phyloP scores from a whole-genome alignment of 2,888 invertebrate genomes.

The Parelbella ahira region DNA sequence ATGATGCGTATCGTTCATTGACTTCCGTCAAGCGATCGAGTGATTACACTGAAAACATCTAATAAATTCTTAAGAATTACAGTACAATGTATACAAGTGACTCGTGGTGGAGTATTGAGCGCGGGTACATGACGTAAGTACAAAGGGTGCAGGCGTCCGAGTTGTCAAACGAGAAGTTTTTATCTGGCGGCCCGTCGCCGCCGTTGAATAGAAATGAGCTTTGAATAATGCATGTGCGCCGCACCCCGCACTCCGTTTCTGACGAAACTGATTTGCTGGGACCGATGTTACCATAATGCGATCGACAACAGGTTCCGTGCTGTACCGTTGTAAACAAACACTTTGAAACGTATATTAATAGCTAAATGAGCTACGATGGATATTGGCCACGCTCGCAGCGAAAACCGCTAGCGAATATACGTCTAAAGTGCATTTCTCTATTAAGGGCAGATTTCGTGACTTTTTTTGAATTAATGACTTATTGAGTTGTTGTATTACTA shows the following conservation, averaged over 20 bases:
- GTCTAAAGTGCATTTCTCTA: too few species aligned
- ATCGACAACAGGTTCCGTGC: conserved; percentile 36
- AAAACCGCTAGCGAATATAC: too few species aligned
- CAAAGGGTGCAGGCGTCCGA: conserved; percentile 77
- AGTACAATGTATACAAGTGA: conserved; percentile 49
- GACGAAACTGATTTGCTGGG: conserved; percentile 61
- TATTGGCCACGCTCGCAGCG: too few species aligned
- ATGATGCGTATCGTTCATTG: too few species aligned
- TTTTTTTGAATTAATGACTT: too few species aligned
- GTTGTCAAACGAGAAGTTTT: conserved; percentile 79
- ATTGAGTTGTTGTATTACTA: too few species aligned
- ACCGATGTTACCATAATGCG: conserved; percentile 34
- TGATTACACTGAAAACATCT: conserved; percentile 9
- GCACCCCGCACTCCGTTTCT: conserved; percentile 37
- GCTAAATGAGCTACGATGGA: too few species aligned
- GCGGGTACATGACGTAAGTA: conserved; percentile 65
- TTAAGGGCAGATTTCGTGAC: too few species aligned
- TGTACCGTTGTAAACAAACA: conserved; percentile 34
- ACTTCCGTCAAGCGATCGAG: too few species aligned
- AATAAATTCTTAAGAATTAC: too few species aligned
- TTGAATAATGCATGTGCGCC: conserved; percentile 74
- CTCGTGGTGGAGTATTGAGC: conserved; percentile 38
- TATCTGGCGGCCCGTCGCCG: conserved; percentile 75
- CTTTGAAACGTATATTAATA: too few species aligned
- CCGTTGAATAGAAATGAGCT: conserved; percentile 77